These are phyloP conservation scores for Narcine bancroftii DNA, from an alignment of 2,113 vertebrate genomes.

Conservation along the genomic window DNA sequence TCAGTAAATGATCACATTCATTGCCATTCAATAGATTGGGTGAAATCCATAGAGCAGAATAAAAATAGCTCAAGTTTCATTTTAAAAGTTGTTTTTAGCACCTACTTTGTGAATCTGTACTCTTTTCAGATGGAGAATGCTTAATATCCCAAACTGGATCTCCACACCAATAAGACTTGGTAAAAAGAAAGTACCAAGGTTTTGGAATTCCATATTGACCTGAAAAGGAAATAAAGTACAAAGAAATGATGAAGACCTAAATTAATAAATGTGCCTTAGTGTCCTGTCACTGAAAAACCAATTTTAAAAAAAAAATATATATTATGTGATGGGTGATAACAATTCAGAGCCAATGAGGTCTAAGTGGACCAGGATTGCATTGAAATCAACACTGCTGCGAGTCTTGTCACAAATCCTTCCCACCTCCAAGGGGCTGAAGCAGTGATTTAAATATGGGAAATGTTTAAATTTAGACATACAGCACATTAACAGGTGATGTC, in stretches of 20 bases:
- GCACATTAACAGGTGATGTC: no score
- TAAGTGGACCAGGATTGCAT: background rate
- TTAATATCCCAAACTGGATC: constrained; percentile 58
- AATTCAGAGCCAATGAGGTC: background rate
- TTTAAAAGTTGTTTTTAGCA: background rate
- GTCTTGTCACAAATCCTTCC: background rate
- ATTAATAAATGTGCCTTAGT: background rate
- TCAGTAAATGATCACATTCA: background rate
- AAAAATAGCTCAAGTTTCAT: background rate
- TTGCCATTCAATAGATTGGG: background rate
- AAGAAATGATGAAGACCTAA: background rate
- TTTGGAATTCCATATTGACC: constrained; percentile 94
- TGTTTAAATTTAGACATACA: no score
- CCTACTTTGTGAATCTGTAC: constrained; percentile 66
- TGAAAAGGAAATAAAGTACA: constrained; percentile 47
- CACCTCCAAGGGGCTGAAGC: background rate
- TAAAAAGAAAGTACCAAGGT: constrained; percentile 87
- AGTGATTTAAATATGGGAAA: no score
- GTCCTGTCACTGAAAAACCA: background rate
- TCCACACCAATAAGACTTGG: constrained; percentile 88
- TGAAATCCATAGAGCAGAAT: background rate
- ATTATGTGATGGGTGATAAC: background rate
- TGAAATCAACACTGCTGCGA: background rate
- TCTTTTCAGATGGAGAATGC: constrained; percentile 52
- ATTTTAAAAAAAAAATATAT: background rate